Conservation (phyloP, 2,888 invertebrate species). For the Lepidochrysops patricia region DNA sequence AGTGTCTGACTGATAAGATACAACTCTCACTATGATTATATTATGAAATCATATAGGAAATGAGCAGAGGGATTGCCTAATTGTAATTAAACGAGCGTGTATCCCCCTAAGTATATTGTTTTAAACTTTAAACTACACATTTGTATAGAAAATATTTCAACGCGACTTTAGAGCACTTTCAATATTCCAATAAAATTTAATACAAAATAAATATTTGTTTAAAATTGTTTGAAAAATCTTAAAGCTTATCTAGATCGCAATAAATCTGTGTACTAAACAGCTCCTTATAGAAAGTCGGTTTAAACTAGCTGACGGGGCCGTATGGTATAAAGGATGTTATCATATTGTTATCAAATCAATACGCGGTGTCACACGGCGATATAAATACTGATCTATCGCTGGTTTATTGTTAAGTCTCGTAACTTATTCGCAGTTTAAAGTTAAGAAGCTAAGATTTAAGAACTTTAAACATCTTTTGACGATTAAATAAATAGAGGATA, state of each 20-base stretch:
- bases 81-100: too few relatives aligned
- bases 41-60: too few relatives aligned
- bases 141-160: too few relatives aligned
- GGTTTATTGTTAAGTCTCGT: not conserved
- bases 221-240: too few relatives aligned
- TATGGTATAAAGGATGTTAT: not conserved
- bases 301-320: not conserved
- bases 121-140: too few relatives aligned
- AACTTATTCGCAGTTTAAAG: not conserved
- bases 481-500: not conserved
- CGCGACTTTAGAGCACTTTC: too few relatives aligned
- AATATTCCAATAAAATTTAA: not conserved
- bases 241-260: not conserved
- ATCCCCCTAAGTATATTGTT: too few relatives aligned
- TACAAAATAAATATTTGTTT: not conserved
- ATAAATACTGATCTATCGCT: not conserved
- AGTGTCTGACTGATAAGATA: not conserved
- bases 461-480: too few relatives aligned
- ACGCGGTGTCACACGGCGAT: not conserved
- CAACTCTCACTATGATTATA: too few relatives aligned
- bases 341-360: constrained; percentile 1
- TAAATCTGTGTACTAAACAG: not conserved
- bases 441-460: too few relatives aligned
- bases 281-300: not conserved
- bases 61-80: too few relatives aligned